Percentiles rank a stretch among this genome's conserved stretches.
Evolutionary conservation across 2,797 vertebrate species (phyloP).

Genomic region (Selene dorsalis): DNA sequence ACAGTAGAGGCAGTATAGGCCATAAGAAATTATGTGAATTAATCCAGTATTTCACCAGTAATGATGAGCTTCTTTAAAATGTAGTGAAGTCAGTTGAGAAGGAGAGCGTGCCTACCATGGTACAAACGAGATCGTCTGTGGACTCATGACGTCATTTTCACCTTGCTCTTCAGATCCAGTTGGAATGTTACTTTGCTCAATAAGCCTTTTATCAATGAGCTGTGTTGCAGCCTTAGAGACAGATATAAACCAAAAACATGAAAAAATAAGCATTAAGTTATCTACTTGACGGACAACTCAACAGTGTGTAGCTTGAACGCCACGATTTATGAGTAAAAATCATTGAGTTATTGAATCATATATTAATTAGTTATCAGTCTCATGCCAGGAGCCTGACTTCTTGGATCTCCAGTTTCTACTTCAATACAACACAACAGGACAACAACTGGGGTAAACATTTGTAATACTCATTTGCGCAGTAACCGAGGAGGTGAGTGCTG

Average conservation of each 20-base stretch:
- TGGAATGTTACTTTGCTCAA: neutral
- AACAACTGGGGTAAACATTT: no score
- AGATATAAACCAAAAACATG: slow-evolving; percentile 16
- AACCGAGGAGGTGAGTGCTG: no score
- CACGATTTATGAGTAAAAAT: no score
- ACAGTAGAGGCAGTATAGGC: neutral
- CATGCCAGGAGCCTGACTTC: no score
- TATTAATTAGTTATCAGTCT: no score
- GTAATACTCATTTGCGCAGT: no score
- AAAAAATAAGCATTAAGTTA: neutral
- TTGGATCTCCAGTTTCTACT: no score
- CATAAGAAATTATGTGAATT: neutral
- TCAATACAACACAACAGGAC: no score
- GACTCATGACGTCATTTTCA: neutral
- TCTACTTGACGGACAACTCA: neutral
- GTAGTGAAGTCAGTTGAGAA: neutral
- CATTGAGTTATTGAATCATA: no score
- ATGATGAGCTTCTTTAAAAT: neutral
- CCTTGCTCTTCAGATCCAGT: slow-evolving; percentile 3
- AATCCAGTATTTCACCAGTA: neutral
- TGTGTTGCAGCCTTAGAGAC: slow-evolving; percentile 66
- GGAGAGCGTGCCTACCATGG: slow-evolving; percentile 32
- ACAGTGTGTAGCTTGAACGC: neutral
- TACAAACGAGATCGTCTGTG: neutral
- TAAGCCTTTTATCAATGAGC: slow-evolving; percentile 44